phyloP scores from a whole-genome alignment of 2,113 vertebrate species.

The Suncus etruscus region DNA sequence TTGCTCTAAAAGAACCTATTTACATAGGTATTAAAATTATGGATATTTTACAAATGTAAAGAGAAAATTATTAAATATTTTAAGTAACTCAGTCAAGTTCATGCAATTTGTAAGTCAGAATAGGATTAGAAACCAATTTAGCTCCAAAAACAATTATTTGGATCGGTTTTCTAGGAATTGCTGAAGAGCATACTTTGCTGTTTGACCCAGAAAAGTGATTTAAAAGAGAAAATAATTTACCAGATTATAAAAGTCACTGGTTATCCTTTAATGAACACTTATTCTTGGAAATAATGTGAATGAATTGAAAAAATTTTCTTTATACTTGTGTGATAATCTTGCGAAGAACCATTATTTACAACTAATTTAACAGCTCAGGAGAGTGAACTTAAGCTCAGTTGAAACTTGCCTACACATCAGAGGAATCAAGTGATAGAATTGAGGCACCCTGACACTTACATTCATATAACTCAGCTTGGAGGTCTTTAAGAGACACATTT shows the following conservation, averaged over 20 bases:
- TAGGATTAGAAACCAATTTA: not conserved
- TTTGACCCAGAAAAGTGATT: not conserved
- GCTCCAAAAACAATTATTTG: not conserved
- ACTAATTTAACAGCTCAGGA: not conserved
- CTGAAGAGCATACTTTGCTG: not conserved
- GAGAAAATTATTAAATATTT: not conserved
- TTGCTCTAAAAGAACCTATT: not conserved
- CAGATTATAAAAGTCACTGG: accelerated
- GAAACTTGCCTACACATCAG: not conserved
- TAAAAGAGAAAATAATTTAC: not conserved
- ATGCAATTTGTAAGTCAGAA: not conserved
- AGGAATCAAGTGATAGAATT: not conserved
- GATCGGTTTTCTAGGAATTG: not conserved
- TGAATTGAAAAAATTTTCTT: not conserved
- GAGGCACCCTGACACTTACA: not conserved
- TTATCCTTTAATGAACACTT: not conserved
- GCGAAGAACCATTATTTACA: not conserved
- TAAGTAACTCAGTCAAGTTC: not conserved
- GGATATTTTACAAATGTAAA: not conserved
- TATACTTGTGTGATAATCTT: not conserved
- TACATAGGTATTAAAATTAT: not conserved
- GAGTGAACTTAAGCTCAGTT: not conserved
- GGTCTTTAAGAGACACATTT: not conserved
- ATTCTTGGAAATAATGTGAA: not conserved
- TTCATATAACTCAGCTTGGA: not conserved